Base-by-base conservation (phyloP, 1,140 invertebrate genomes). In the Cotesia typhae region DNA sequence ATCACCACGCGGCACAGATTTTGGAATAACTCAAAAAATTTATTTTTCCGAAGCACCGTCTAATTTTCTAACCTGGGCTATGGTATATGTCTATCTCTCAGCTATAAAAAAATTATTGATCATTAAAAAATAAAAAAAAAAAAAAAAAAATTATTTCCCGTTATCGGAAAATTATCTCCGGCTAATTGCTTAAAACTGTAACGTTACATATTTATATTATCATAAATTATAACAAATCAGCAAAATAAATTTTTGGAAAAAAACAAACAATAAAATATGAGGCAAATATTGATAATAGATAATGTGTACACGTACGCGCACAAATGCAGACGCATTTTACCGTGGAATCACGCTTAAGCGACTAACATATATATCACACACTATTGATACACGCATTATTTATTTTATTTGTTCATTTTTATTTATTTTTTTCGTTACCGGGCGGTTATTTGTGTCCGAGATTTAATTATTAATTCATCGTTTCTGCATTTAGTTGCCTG, bases 341-440 rank as follows among this genome's bases (percentile, higher is more conserved):
- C 57, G 68, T 72, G 74, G 57, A 73, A 70, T 78, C 74, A 78
- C 72, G 77, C 77, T 78, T 75, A 47, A 76, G 74, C 75, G 73
- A 77, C 73, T 77, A 78, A 78, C 76, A 74, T 59, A 28, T 28
- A 28, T 2, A 59, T 76, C 71, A 76, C 65, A 73, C 70, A 71
- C 66, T 68, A 70, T 70, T 72, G 67, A 71, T 65, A 75, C 74
- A 74, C 68, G 60, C 71, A 74, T 67, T 70, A 9, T 47, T 9
- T 47, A 47, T 47, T 47, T 47, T 47, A 47, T 47, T 47, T 47
- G 10, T 47, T 47, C 10, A 47, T 47, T 47, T 47, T 47, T 9
- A 2, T 47, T 47, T 47, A 9, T 3, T 3, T 47, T 47, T 47
- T 9, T 7, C 10, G 6, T 70, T 41, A 47, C 38, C 71, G 71